A percentile compares a stretch with the other conserved stretches of the same genome.
These are phyloP conservation scores for Lordiphosa collinella DNA, from an alignment of 1,140 invertebrate genomes.

Conservation along the genomic window DNA sequence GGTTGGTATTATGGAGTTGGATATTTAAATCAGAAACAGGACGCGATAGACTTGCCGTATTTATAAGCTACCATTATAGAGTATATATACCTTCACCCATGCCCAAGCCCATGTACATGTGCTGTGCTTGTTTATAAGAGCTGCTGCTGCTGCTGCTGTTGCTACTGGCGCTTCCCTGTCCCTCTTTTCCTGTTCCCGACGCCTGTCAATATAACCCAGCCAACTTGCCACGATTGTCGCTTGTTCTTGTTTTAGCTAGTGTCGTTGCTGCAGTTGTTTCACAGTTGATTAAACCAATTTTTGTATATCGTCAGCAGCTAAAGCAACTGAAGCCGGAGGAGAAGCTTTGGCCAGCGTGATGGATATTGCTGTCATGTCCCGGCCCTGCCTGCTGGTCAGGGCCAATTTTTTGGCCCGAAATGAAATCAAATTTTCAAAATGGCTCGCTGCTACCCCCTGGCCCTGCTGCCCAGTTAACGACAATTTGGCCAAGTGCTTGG, in stretches of 20 bases:
- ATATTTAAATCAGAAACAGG: no score
- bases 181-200: constrained; percentile 7
- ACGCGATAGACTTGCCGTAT: no score
- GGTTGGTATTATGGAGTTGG: no score
- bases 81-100: neutral
- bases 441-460: constrained; percentile 17
- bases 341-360: constrained; percentile 56
- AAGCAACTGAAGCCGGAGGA: constrained; percentile 22
- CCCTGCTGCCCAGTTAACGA: constrained; percentile 38
- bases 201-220: constrained; percentile 30
- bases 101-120: neutral
- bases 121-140: constrained; percentile 10
- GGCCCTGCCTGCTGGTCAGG: constrained; percentile 44
- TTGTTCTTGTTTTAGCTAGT: constrained; percentile 40
- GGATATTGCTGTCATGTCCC: constrained; percentile 71
- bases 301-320: constrained; percentile 62
- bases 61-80: no score
- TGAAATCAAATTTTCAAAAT: constrained; percentile 76
- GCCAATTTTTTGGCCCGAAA: constrained; percentile 57
- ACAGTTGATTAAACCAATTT: constrained; percentile 78
- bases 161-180: neutral
- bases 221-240: constrained; percentile 49
- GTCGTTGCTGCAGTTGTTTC: constrained; percentile 67
- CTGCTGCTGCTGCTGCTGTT: constrained; percentile 11
- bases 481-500: constrained; percentile 49